Evolutionary conservation across 2,888 invertebrate genomes (phyloP).

Genomic region (Polymixis flavicincta): DNA sequence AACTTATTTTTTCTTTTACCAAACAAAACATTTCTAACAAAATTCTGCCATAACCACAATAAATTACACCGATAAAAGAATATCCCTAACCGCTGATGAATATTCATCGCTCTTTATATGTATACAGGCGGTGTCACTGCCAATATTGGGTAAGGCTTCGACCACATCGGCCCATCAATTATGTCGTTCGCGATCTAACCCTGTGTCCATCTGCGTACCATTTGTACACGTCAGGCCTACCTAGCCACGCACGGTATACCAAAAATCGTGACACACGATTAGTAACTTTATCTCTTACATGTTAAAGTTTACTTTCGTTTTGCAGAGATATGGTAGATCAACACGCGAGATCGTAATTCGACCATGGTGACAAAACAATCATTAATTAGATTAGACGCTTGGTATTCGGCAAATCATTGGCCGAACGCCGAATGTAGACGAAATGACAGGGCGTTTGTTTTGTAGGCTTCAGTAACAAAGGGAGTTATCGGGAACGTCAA

Average conservation of each 20-base stretch:
- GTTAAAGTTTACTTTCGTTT: conserved; percentile 57
- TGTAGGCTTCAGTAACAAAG: conserved; percentile 65
- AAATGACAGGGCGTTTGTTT: conserved; percentile 78
- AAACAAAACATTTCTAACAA: conserved; percentile 19
- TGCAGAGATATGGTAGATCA: conserved; percentile 63
- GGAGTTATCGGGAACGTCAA: conserved; percentile 52
- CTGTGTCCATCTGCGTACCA: conserved; percentile 84
- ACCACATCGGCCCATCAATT: conserved; percentile 83
- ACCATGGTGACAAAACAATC: conserved; percentile 82
- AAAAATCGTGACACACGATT: conserved; percentile 56
- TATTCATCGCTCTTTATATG: conserved; percentile 73
- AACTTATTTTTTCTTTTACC: not conserved
- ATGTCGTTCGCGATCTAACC: conserved; percentile 85
- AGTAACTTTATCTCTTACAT: conserved; percentile 55
- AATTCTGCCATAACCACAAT: conserved; percentile 33
- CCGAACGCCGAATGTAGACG: conserved; percentile 68
- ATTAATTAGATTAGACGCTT: conserved; percentile 82
- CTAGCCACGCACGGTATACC: conserved; percentile 66
- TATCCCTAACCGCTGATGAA: conserved; percentile 66
- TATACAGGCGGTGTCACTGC: conserved; percentile 71
- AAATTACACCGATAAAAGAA: conserved; percentile 61
- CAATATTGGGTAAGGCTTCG: conserved; percentile 72
- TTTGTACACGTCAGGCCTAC: conserved; percentile 83
- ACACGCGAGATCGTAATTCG: conserved; percentile 77
- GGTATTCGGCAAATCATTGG: conserved; percentile 82